Conservation (phyloP, 2,113 vertebrate species). For the Oceanodroma tethys region DNA sequence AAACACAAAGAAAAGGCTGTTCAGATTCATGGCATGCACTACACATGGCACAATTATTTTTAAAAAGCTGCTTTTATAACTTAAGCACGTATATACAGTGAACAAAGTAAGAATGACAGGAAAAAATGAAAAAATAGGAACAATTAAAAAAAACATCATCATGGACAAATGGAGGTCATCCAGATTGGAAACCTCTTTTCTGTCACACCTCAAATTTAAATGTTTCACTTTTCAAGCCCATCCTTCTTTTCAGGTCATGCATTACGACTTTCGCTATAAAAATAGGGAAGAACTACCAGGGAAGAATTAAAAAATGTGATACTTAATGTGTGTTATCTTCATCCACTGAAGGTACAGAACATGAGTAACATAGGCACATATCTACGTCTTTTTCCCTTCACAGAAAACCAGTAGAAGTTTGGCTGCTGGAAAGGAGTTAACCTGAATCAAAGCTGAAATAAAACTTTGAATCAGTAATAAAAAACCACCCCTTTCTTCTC, state of each 20-base stretch:
- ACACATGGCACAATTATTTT: neutral
- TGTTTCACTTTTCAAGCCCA: neutral
- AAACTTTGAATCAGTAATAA: neutral
- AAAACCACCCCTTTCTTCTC: neutral
- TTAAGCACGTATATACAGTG: neutral
- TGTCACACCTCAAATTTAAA: neutral
- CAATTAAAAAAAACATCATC: neutral
- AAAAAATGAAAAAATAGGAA: neutral
- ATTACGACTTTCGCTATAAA: neutral
- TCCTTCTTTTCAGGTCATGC: neutral
- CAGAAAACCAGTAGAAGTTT: neutral
- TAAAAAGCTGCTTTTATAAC: neutral
- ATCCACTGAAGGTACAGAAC: neutral
- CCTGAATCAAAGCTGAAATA: neutral
- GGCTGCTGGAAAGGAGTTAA: neutral
- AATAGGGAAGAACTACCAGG: neutral
- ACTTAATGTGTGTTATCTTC: neutral
- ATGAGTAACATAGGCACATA: neutral
- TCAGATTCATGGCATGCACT: neutral
- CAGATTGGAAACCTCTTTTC: neutral
- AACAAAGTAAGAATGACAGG: neutral
- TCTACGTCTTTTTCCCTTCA: fast-evolving
- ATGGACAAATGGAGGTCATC: neutral
- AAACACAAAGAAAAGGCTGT: neutral
- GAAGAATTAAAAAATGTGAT: neutral